phyloP scores from a whole-genome alignment of 1,140 invertebrate species.

The Mactra quadrangularis region DNA sequence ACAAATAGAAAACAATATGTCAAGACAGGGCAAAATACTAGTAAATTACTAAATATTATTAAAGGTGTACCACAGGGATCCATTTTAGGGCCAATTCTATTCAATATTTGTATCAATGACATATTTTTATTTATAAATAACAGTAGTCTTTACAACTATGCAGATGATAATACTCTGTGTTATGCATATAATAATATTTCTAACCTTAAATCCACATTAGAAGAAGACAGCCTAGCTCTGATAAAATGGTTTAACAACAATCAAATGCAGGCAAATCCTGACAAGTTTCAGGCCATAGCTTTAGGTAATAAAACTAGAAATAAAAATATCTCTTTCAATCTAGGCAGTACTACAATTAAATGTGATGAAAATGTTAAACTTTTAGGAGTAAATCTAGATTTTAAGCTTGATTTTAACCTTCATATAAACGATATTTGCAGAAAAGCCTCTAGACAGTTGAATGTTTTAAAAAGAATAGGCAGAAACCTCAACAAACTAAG shows the following conservation, averaged over 20 bases:
- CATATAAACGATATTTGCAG: conserved; percentile 57
- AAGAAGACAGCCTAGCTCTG: neutral
- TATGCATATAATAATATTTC: neutral
- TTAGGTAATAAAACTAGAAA: neutral
- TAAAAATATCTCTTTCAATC: conserved; percentile 6
- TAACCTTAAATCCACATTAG: neutral
- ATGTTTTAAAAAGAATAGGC: conserved; percentile 49
- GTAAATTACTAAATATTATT: conserved; percentile 10
- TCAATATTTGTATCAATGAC: neutral
- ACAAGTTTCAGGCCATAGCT: conserved; percentile 2
- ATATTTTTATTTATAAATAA: neutral
- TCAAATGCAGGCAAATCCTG: conserved; percentile 10
- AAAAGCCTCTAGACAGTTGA: conserved; percentile 57
- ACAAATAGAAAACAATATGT: conserved; percentile 48
- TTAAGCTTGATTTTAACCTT: conserved; percentile 50
- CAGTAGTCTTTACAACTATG: neutral
- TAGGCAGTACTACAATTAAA: conserved; percentile 13
- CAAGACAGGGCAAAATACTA: conserved; percentile 25
- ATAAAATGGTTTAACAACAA: conserved; percentile 14
- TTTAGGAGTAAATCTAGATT: conserved; percentile 51
- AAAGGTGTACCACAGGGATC: conserved; percentile 61
- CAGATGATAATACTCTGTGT: neutral
- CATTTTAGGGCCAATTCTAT: conserved; percentile 37
- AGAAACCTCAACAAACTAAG: conserved; percentile 26
- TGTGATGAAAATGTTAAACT: conserved; percentile 61